Evolutionary conservation across 2,113 vertebrate species (phyloP), one percentile per base, ranked within the genome.

Genomic region (Gobio gobio): DNA sequence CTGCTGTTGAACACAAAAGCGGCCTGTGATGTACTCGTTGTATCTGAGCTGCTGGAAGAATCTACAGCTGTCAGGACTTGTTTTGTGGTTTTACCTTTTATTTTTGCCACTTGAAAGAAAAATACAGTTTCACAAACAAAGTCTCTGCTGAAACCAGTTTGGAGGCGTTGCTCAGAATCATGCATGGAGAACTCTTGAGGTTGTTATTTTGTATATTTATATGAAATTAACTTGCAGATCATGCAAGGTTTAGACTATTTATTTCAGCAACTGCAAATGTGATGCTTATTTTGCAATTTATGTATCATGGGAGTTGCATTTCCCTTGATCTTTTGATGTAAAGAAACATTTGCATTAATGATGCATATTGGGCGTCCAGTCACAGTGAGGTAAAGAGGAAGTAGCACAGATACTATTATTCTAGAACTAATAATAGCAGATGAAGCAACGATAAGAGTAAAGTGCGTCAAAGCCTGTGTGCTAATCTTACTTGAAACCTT

Each of bases 1-100:
- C 90, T 78, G 78, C 78, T 82, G 82, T 79, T 88, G 86, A 86
- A 86, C 86, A 87, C 88, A 87, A 87, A 89, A 89, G 81, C 74
- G 66, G 63, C 81, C 83, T 84, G 81, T 89, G 85, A 87, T 89
- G 87, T 86, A 78, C 81, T 87, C 83, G 88, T 85, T 79, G 83
- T 85, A 83, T 64, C 88, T 85, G 56, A 66, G 80, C 64, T 56
- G 66, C 29, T 45, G 77, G 64, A 74, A 61, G 78, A 58, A 43
- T 83, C 43, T 43, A 77, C 78, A 82, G 78, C 56, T 87, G 88
- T 89, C 82, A 73, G 84, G 88, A 84, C 88, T 86, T 89, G 88
- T 89, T 86, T 87, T 89, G 83, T 85, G 85, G 83, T 83, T 72
- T 20, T 84, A n/a, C 79, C 75, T 66, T 85, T 33, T 33, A 47